These are phyloP conservation scores for Oplegnathus fasciatus DNA, from an alignment of 2,113 vertebrate genomes.

Conservation along the genomic window DNA sequence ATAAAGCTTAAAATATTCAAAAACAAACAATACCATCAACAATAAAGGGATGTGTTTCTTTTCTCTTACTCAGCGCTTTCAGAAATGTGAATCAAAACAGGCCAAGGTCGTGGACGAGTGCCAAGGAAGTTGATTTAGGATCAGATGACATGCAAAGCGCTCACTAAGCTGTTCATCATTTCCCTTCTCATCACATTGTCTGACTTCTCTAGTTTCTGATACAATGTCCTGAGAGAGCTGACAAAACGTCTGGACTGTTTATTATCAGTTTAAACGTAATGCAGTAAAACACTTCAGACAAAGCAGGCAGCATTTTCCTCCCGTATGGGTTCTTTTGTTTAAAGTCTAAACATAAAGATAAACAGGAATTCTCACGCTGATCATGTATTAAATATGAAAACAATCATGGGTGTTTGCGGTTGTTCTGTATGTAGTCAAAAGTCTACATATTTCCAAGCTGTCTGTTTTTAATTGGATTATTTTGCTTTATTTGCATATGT, in stretches of 20 bases:
- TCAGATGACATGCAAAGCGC: slow-evolving; percentile 40
- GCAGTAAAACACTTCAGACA: background rate
- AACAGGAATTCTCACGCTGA: background rate
- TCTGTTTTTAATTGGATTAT: background rate
- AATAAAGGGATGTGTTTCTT: background rate
- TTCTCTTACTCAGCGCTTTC: slow-evolving; percentile 10
- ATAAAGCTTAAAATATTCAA: background rate
- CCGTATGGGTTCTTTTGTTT: background rate
- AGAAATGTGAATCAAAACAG: background rate
- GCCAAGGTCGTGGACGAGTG: background rate
- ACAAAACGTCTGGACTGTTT: background rate
- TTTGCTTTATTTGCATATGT: background rate
- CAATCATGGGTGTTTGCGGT: background rate
- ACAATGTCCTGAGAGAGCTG: background rate
- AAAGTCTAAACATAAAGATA: background rate
- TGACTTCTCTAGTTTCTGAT: slow-evolving; percentile 20
- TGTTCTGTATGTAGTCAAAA: background rate
- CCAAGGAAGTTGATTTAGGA: slow-evolving; percentile 1
- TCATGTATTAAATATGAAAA: background rate
- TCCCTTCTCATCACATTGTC: slow-evolving; percentile 22
- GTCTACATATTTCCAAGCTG: background rate
- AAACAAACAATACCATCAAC: background rate
- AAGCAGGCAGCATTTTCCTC: background rate
- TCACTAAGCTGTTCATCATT: slow-evolving; percentile 1
- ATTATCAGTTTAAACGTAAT: background rate